Conservation (phyloP, 1,140 invertebrate species). For the Drosophila kikkawai region DNA sequence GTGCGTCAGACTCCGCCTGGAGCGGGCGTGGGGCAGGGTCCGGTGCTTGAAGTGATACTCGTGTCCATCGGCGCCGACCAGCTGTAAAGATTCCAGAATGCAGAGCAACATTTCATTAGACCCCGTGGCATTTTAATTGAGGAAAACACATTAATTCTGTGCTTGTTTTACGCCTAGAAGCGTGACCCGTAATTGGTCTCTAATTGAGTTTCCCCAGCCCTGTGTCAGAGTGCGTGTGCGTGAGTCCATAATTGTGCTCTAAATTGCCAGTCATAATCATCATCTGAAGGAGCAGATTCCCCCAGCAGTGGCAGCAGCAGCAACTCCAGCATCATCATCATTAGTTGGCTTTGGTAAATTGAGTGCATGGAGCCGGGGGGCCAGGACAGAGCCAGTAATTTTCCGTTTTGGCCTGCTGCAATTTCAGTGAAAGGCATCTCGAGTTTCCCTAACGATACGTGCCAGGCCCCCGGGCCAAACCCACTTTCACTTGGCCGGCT, state of each 20-base stretch:
- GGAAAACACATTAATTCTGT: slow-evolving; percentile 67
- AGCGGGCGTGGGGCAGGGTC: slow-evolving; percentile 93
- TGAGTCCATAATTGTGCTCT: slow-evolving; percentile 64
- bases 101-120: slow-evolving; percentile 56
- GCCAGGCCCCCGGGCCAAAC: slow-evolving; percentile 27
- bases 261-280: slow-evolving; percentile 76
- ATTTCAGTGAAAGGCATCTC: slow-evolving; percentile 67
- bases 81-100: slow-evolving; percentile 64
- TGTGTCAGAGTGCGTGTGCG: background rate
- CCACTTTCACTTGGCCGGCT: slow-evolving; percentile 37
- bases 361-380: slow-evolving; percentile 41
- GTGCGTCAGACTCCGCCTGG: slow-evolving; percentile 93
- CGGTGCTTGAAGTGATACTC: slow-evolving; percentile 97
- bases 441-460: slow-evolving; percentile 47
- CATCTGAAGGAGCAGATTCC: slow-evolving; percentile 30
- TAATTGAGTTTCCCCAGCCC: slow-evolving; percentile 64
- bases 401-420: slow-evolving; percentile 58
- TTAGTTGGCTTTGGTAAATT: slow-evolving; percentile 67
- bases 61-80: slow-evolving; percentile 93
- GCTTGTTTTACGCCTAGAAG: slow-evolving; percentile 47
- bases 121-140: slow-evolving; percentile 64
- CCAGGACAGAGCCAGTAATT: slow-evolving; percentile 53
- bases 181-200: slow-evolving; percentile 67
- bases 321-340: slow-evolving; percentile 49
- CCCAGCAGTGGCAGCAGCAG: slow-evolving; percentile 16